Base-by-base conservation (phyloP, 2,888 invertebrate genomes). In the Argyra leucocephala region DNA sequence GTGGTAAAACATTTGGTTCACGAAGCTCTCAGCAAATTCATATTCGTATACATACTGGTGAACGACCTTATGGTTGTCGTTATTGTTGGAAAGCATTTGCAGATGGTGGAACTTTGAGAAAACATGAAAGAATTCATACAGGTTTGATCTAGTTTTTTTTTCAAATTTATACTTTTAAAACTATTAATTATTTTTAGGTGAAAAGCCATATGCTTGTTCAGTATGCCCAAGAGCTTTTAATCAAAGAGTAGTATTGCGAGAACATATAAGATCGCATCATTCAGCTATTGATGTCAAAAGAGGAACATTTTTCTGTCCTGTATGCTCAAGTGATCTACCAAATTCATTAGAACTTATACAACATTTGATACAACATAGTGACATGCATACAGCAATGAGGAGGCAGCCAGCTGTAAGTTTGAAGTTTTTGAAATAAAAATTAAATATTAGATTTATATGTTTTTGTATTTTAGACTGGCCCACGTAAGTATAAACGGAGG, bases 41-140 rank as follows among this genome's bases (percentile, higher is more conserved):
- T 78, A 86, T 91, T 63, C 85, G 92, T 61, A 91, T 92, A 70
- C 92, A 92, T 75, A 92, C 92, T 0, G 90, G 80, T 4, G 92
- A 92, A 76, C 82, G 91, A 57, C 92, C 91, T 0, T 92, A 92
- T 73, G 90, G 89, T 0, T 92, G 92, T 74, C 84, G 89, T 12
- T 92, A 88, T 78, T 92, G 92, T 75, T 91, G 91, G 91, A 92
- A 92, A 75, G 91, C 91, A 0, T 92, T 92, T 76, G 92, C 92
- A 0, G 92, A 92, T 76, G 92, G 92, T 57, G 92, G 92, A 24
- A 92, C 92, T 1, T 77, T 92, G 61, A 81, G 92, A 37, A 92
- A 92, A 74, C 92, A 92, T 75, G 92, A 92, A 74, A 82, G 92
- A 12, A 92, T 92, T 72, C 92, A 92, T 72, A 92, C 92, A 0